A percentile compares a stretch with the other conserved stretches of the same genome.
Evolutionary conservation across 2,888 invertebrate genomes (phyloP).

Genomic region (Panorpa germanica): DNA sequence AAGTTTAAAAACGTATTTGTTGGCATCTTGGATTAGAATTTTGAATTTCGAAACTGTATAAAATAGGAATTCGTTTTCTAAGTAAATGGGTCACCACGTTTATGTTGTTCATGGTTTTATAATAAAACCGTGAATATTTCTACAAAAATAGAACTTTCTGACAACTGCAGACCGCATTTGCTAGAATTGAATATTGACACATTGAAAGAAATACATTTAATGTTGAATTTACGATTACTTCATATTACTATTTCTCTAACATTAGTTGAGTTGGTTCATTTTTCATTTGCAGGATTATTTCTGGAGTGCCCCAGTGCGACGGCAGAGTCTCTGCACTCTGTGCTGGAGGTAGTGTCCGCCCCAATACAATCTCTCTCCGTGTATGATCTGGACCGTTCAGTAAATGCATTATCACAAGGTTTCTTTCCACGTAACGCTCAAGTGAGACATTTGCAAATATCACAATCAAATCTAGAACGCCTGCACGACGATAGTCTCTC

Average conservation of each 20-base stretch:
- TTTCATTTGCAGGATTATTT: constrained; percentile 44
- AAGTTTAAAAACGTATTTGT: too few species aligned
- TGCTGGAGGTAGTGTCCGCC: constrained; percentile 47
- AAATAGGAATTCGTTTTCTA: too few species aligned
- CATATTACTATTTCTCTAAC: neutral
- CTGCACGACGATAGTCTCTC: constrained; percentile 55
- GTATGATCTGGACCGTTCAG: constrained; percentile 70
- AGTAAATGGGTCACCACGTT: too few species aligned
- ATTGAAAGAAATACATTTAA: neutral
- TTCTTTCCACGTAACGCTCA: constrained; percentile 48
- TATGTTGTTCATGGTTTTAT: too few species aligned
- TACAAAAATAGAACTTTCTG: too few species aligned
- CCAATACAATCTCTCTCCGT: constrained; percentile 70
- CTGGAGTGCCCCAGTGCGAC: constrained; percentile 77
- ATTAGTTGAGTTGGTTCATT: constrained; percentile 14
- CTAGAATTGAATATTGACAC: too few species aligned
- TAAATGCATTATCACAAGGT: constrained; percentile 52
- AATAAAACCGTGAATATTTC: too few species aligned
- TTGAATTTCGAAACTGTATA: too few species aligned
- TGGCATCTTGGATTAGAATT: too few species aligned
- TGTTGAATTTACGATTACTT: neutral
- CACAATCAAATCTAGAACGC: constrained; percentile 50
- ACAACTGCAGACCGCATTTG: too few species aligned
- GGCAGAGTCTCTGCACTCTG: constrained; percentile 49
- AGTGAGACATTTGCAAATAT: constrained; percentile 58